phyloP scores from a whole-genome alignment of 1,140 invertebrate genomes.

The Procambarus clarkii region DNA sequence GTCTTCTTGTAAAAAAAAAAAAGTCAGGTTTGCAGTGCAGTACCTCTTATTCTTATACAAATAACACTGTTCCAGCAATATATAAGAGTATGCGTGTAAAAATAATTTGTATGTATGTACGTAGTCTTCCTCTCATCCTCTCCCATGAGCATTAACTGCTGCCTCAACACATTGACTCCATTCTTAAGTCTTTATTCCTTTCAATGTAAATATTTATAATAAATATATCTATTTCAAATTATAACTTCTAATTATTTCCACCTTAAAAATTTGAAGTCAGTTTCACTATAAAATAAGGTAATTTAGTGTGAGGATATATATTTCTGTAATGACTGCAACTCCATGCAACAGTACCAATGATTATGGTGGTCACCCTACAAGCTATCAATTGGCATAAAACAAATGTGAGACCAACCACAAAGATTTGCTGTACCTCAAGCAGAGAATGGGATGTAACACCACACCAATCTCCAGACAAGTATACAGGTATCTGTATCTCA shows the following conservation, averaged over 20 bases:
- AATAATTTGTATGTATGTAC: not conserved
- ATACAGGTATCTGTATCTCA: too few species aligned
- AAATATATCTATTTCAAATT: conserved; percentile 23
- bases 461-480: too few species aligned
- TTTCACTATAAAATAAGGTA: too few species aligned
- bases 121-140: conserved; percentile 13
- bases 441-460: too few species aligned
- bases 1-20: not conserved
- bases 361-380: too few species aligned
- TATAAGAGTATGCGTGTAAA: not conserved
- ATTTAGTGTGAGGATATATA: too few species aligned
- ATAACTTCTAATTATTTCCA: not conserved
- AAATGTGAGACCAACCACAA: too few species aligned
- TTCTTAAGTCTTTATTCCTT: not conserved
- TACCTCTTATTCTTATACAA: not conserved
- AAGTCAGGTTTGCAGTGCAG: not conserved
- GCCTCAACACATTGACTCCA: conserved; percentile 12
- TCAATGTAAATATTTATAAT: conserved; percentile 38
- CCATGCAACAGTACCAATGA: too few species aligned
- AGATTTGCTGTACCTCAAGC: too few species aligned
- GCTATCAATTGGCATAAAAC: too few species aligned
- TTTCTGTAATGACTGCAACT: too few species aligned
- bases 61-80: not conserved
- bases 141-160: conserved; percentile 6
- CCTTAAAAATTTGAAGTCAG: not conserved